phyloP scores from a whole-genome alignment of 2,888 invertebrate genomes.

The Agrochola lychnidis region DNA sequence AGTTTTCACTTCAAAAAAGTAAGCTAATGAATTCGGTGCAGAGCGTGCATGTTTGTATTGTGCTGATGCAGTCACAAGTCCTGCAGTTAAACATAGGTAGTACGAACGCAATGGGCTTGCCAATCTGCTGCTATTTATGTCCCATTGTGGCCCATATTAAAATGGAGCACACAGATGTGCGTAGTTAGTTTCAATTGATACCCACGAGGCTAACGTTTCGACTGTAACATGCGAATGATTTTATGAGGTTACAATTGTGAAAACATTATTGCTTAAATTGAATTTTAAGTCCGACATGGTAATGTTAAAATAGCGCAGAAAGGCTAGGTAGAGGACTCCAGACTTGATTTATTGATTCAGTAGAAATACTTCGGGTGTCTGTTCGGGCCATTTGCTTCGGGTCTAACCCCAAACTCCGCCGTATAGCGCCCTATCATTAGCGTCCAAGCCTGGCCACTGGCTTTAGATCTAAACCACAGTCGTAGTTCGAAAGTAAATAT shows the following conservation, averaged over 20 bases:
- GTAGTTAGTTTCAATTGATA: conserved; percentile 61
- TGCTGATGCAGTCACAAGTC: conserved; percentile 8
- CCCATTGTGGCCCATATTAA: conserved; percentile 61
- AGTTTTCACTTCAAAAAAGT: too few species aligned
- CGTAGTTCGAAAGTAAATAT: conserved; percentile 8
- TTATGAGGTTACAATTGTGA: conserved; percentile 57
- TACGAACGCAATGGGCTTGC: conserved; percentile 37
- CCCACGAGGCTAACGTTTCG: conserved; percentile 55
- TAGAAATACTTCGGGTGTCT: conserved; percentile 32
- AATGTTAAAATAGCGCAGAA: conserved; percentile 3
- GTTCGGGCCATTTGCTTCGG: conserved; percentile 41
- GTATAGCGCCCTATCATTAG: conserved; percentile 32
- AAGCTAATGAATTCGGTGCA: neutral
- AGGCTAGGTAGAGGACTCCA: neutral
- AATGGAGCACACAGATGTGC: conserved; percentile 59
- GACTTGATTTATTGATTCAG: conserved; percentile 47
- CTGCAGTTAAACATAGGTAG: conserved; percentile 32
- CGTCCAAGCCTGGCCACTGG: conserved; percentile 2
- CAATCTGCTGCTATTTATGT: conserved; percentile 51
- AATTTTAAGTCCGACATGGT: conserved; percentile 16
- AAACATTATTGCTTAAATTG: conserved; percentile 26
- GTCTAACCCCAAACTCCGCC: conserved; percentile 28
- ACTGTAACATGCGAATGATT: conserved; percentile 42
- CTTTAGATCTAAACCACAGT: conserved; percentile 43
- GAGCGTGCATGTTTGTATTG: neutral